Percentiles rank a stretch among this genome's conserved stretches.
Evolutionary conservation across 2,888 invertebrate species (phyloP).

Genomic region (Cinara cedri): DNA sequence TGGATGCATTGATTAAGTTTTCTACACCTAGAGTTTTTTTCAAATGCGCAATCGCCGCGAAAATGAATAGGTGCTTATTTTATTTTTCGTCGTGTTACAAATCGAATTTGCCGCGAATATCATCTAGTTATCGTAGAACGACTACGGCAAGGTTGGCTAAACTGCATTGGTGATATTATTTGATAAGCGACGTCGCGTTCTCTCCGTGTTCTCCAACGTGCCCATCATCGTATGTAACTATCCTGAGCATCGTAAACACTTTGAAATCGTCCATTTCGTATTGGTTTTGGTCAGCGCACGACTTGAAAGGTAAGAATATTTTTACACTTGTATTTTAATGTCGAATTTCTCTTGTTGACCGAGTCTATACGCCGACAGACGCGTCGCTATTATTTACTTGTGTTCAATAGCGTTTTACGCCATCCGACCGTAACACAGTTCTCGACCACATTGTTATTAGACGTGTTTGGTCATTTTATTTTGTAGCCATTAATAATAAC

Average conservation of each 20-base stretch:
- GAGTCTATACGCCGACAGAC: neutral
- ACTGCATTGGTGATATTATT: neutral
- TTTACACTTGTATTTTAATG: neutral
- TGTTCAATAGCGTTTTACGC: neutral
- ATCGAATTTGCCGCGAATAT: too few relatives aligned
- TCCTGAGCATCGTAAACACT: neutral
- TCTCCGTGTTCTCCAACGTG: neutral
- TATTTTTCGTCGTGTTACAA: too few relatives aligned
- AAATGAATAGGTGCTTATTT: too few relatives aligned
- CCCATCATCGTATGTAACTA: neutral
- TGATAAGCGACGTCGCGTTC: conserved; percentile 26
- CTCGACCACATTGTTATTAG: neutral
- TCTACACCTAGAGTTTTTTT: too few relatives aligned
- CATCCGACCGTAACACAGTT: neutral
- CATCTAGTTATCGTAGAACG: neutral
- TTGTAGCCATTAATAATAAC: neutral
- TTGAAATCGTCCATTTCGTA: neutral
- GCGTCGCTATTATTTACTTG: neutral
- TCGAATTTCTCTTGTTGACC: neutral
- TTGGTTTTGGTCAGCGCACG: neutral
- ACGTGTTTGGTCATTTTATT: neutral
- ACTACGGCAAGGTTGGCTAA: neutral
- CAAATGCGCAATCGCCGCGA: too few relatives aligned
- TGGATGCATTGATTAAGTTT: too few relatives aligned
- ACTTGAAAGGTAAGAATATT: neutral